Conservation (phyloP, 1,140 invertebrate species). For the Ridgeia piscesae region DNA sequence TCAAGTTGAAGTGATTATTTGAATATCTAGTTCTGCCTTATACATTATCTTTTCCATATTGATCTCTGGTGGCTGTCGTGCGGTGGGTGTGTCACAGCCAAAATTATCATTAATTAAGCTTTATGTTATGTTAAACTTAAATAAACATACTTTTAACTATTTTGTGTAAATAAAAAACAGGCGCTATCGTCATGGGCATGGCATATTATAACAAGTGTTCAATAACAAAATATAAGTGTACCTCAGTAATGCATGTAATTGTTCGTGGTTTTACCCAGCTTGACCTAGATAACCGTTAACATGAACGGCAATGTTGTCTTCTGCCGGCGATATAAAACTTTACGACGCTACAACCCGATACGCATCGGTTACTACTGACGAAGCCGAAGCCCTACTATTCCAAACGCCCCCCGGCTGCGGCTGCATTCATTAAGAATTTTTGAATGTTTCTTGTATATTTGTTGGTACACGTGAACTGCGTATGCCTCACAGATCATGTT, state of each 20-base stretch:
- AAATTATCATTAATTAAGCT: neutral
- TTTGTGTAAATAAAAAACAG: neutral
- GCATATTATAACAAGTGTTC: neutral
- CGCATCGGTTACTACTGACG: neutral
- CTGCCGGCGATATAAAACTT: neutral
- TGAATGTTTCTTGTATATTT: neutral
- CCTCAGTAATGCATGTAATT: too few relatives aligned
- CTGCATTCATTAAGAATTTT: neutral
- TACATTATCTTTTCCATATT: too few relatives aligned
- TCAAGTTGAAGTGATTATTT: too few relatives aligned
- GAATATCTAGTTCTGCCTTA: too few relatives aligned
- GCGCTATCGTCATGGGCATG: too few relatives aligned
- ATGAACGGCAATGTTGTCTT: neutral
- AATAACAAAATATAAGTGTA: neutral
- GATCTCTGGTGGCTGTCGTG: too few relatives aligned
- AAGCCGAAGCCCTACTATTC: too few relatives aligned
- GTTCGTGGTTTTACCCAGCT: neutral
- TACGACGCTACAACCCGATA: neutral
- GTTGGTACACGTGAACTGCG: neutral
- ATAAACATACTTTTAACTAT: neutral
- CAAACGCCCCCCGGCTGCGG: neutral
- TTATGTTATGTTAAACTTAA: neutral
- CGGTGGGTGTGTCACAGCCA: too few relatives aligned
- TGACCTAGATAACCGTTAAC: neutral
- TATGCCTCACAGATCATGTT: neutral